Evolutionary conservation across 2,888 invertebrate species (phyloP).

Genomic region (Tinea pellionella): DNA sequence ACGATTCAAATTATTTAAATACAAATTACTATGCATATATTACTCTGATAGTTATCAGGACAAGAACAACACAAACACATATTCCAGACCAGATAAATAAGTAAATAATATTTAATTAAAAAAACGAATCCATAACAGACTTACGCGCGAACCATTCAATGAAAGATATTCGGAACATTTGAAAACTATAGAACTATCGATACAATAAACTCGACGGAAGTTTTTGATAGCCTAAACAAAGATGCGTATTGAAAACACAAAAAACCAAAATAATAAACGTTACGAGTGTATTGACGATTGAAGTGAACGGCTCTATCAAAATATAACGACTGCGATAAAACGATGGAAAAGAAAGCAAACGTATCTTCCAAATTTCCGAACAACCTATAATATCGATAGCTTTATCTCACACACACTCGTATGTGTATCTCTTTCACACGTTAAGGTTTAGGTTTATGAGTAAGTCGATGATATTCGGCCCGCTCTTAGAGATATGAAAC

Average conservation of each 20-base stretch:
- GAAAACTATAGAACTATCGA: too few relatives aligned
- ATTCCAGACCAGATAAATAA: too few relatives aligned
- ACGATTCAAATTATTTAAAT: too few relatives aligned
- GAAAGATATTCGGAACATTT: too few relatives aligned
- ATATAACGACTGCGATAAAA: constrained; percentile 67
- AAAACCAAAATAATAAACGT: constrained; percentile 26
- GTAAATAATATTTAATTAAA: too few relatives aligned
- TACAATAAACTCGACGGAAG: too few relatives aligned
- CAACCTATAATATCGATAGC: constrained; percentile 52
- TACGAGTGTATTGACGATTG: constrained; percentile 53
- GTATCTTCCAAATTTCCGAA: constrained; percentile 61
- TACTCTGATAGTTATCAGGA: too few relatives aligned
- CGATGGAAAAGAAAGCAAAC: constrained; percentile 66
- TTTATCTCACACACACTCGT: not conserved
- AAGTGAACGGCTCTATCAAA: constrained; percentile 64
- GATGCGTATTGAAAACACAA: not conserved
- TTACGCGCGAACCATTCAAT: too few relatives aligned
- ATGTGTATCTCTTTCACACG: constrained; percentile 35
- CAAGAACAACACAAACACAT: too few relatives aligned
- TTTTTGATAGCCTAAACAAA: too few relatives aligned
- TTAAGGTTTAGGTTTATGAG: constrained; percentile 50
- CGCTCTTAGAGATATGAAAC: constrained; percentile 55
- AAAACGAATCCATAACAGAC: too few relatives aligned
- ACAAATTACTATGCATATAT: too few relatives aligned
- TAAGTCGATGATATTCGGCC: constrained; percentile 64